Evolutionary conservation across 2,797 vertebrate genomes (phyloP).

Genomic region (Todus mexicanus): DNA sequence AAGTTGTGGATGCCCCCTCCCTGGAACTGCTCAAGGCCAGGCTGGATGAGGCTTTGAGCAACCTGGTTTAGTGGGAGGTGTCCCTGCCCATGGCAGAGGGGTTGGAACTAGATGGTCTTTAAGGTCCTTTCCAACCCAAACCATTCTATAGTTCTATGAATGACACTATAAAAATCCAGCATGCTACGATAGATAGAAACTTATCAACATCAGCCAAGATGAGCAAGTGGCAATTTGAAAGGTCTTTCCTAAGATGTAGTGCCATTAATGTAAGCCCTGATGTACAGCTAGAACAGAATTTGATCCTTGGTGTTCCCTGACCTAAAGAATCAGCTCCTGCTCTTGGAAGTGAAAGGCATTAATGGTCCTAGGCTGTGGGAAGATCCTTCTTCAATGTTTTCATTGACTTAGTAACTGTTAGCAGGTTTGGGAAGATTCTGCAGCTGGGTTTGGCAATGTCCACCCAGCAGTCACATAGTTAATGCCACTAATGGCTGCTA

Average conservation of each 20-base stretch:
- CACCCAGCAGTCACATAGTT: conserved; percentile 14
- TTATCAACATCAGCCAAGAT: background rate
- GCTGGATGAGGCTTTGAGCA: too few species aligned
- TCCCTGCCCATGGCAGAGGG: too few species aligned
- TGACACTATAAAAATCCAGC: background rate
- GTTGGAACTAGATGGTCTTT: too few species aligned
- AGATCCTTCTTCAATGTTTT: background rate
- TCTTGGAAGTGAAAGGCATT: background rate
- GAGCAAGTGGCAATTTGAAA: background rate
- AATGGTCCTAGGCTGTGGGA: background rate
- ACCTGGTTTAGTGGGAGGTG: too few species aligned
- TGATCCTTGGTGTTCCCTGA: background rate
- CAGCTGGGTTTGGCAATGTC: background rate
- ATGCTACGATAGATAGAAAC: background rate
- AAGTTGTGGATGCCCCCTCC: too few species aligned
- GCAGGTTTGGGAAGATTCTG: background rate
- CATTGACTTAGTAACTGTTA: background rate
- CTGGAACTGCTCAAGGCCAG: too few species aligned
- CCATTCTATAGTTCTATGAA: too few species aligned
- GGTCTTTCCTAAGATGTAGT: background rate
- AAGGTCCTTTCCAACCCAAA: too few species aligned
- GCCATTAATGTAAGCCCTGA: background rate
- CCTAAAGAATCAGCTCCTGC: background rate
- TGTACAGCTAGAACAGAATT: background rate
- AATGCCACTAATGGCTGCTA: background rate